Evolutionary conservation across 2,888 invertebrate genomes (phyloP).

Genomic region (Phytoseiulus persimilis): DNA sequence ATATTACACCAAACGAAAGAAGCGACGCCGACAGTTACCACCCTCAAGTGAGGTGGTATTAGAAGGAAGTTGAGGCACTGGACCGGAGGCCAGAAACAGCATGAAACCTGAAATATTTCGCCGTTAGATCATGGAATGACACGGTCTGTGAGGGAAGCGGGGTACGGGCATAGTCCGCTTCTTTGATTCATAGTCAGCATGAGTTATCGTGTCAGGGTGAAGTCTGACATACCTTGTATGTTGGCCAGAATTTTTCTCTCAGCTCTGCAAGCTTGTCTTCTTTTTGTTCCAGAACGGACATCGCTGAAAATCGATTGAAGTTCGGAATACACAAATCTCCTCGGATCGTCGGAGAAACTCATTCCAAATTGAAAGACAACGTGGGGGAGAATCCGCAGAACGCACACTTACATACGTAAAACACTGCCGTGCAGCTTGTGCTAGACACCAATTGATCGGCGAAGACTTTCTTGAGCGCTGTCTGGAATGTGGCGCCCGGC

Average conservation of each 20-base stretch:
- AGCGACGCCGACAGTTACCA: neutral
- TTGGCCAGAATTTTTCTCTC: constrained; percentile 15
- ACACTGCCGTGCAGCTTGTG: constrained; percentile 8
- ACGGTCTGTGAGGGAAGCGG: neutral
- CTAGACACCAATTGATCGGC: constrained; percentile 24
- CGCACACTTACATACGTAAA: constrained; percentile 8
- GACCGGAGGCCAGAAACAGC: constrained; percentile 10
- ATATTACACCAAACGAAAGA: constrained; percentile 33
- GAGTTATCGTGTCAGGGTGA: too few relatives aligned
- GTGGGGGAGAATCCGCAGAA: too few relatives aligned
- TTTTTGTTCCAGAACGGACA: constrained; percentile 12
- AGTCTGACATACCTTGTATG: neutral
- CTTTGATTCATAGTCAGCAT: too few relatives aligned
- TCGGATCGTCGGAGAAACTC: too few relatives aligned
- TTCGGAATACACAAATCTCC: too few relatives aligned
- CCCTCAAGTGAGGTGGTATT: constrained; percentile 19
- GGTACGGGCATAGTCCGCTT: too few relatives aligned
- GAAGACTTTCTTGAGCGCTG: neutral
- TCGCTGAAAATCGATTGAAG: neutral
- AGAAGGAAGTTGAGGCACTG: constrained; percentile 20
- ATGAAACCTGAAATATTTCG: constrained; percentile 1
- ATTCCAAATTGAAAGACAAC: too few relatives aligned
- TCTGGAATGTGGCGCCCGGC: neutral
- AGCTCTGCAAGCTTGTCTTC: constrained; percentile 15
- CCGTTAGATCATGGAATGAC: neutral